Conservation (phyloP, 2,797 vertebrate genomes). For the Hemibagrus guttatus region DNA sequence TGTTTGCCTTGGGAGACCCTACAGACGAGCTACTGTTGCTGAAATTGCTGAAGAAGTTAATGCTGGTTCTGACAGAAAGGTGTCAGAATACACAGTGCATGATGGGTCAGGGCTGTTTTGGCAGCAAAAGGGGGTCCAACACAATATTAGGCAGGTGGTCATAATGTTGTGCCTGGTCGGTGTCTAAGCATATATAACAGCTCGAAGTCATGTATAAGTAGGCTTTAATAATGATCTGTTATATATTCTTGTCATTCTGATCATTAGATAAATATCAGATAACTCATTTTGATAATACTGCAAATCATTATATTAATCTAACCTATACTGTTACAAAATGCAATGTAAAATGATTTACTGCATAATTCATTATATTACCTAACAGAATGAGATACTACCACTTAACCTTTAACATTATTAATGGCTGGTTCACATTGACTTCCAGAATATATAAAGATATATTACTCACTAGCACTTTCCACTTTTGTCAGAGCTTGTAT, state of each 20-base stretch:
- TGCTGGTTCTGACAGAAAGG: too few relatives aligned
- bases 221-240: not conserved
- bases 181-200: not conserved
- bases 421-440: not conserved
- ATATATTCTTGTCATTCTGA: too few relatives aligned
- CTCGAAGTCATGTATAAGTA: not conserved
- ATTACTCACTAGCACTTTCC: constrained; percentile 37
- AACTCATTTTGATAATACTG: too few relatives aligned
- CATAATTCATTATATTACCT: not conserved
- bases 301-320: not conserved
- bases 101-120: too few relatives aligned
- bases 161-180: too few relatives aligned
- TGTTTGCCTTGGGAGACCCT: too few relatives aligned
- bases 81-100: too few relatives aligned
- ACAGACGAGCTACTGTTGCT: too few relatives aligned
- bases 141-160: too few relatives aligned
- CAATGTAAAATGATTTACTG: not conserved
- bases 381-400: not conserved
- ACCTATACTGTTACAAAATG: not conserved
- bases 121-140: too few relatives aligned
- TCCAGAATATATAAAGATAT: constrained; percentile 4
- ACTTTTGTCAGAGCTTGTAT: constrained; percentile 20
- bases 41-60: too few relatives aligned
- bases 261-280: too few relatives aligned
- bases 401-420: not conserved